Conservation (phyloP, 2,888 invertebrate genomes). For the Zele albiditarsus region DNA sequence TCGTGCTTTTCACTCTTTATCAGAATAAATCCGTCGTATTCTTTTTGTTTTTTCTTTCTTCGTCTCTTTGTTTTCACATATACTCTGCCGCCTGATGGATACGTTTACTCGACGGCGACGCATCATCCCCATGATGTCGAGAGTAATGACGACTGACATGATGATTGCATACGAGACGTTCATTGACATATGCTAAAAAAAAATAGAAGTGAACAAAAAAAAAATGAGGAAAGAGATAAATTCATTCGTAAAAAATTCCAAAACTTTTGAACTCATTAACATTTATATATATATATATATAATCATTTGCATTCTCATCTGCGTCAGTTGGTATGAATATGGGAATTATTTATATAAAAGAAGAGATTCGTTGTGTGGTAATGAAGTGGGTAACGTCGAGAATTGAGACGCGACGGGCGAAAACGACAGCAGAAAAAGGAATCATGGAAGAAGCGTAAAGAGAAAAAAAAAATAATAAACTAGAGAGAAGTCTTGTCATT, state of each 20-base stretch:
- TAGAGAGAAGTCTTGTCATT: neutral
- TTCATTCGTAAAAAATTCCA: neutral
- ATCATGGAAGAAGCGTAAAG: neutral
- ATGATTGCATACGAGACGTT: neutral
- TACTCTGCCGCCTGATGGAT: conserved; percentile 24
- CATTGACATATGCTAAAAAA: too few species aligned
- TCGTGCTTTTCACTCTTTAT: conserved; percentile 30
- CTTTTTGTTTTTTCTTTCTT: conserved; percentile 4
- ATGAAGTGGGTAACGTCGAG: conserved; percentile 16
- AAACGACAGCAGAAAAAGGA: neutral
- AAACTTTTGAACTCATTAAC: neutral
- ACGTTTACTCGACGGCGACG: neutral
- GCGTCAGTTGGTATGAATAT: too few species aligned
- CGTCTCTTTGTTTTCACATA: neutral
- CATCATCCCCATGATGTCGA: neutral
- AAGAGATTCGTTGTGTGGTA: conserved; percentile 9
- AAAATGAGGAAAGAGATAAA: neutral
- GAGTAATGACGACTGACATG: conserved; percentile 14
- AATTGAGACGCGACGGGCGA: conserved; percentile 9
- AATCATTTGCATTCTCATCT: too few species aligned
- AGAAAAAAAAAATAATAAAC: neutral
- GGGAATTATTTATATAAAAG: neutral
- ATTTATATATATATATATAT: neutral
- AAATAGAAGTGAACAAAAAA: neutral
- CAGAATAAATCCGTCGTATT: conserved; percentile 4